These are phyloP conservation scores for Apostichopus parvimensis DNA, from an alignment of 35 echinoderm and acorn worm species.

Conservation along the genomic window DNA sequence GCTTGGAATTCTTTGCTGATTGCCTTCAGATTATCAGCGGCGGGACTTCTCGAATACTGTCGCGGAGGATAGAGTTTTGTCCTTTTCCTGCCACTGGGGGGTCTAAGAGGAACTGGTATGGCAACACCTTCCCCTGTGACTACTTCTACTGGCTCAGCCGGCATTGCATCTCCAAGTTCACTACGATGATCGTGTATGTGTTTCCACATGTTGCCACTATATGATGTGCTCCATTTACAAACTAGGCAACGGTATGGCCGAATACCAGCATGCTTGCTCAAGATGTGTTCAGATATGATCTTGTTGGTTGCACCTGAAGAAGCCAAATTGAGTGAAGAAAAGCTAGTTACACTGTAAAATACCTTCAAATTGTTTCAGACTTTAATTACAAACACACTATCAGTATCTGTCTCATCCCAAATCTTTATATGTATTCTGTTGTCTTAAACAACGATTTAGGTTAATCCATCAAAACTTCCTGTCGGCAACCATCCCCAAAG, in stretches of 20 bases:
- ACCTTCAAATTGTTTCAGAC: too few species aligned
- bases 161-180: constrained; percentile 69
- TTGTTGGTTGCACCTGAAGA: constrained; percentile 88
- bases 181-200: constrained; percentile 82
- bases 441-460: too few species aligned
- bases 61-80: not conserved
- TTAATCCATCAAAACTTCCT: too few species aligned
- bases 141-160: constrained; percentile 61
- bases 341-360: too few species aligned
- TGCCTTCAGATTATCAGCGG: constrained; percentile 51
- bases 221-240: constrained; percentile 81
- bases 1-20: constrained; percentile 21
- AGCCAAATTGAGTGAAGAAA: not conserved
- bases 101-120: constrained; percentile 60
- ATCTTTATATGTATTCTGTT: too few species aligned
- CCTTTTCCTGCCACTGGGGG: constrained; percentile 53
- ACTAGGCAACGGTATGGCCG: constrained; percentile 76
- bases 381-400: too few species aligned
- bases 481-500: too few species aligned
- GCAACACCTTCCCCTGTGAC: constrained; percentile 57
- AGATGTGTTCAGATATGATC: constrained; percentile 88
- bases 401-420: too few species aligned
- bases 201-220: constrained; percentile 95
- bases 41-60: not conserved
- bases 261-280: constrained; percentile 79